Conservation (phyloP, 2,888 invertebrate species). For the Ophion costatus region DNA sequence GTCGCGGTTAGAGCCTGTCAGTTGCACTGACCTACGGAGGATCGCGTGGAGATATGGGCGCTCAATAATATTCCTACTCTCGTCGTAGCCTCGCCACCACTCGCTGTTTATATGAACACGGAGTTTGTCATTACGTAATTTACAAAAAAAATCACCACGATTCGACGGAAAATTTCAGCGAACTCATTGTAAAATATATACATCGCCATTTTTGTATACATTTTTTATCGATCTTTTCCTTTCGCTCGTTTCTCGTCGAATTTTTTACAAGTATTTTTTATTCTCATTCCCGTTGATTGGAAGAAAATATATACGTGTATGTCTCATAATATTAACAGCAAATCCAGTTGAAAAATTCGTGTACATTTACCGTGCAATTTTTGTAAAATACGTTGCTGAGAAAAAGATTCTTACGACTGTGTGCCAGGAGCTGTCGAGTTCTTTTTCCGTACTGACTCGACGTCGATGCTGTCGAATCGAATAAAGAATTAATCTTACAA, state of each 20-base stretch:
- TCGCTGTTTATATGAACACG: constrained; percentile 66
- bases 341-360: constrained; percentile 32
- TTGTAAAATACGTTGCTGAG: constrained; percentile 47
- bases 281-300: not conserved
- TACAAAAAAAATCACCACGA: not conserved
- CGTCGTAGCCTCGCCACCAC: constrained; percentile 63
- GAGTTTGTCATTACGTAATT: constrained; percentile 54
- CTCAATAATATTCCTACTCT: constrained; percentile 45
- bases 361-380: constrained; percentile 49
- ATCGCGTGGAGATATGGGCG: constrained; percentile 60
- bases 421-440: constrained; percentile 27
- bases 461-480: constrained; percentile 25
- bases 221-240: not conserved
- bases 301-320: constrained; percentile 33
- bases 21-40: constrained; percentile 84
- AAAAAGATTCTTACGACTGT: constrained; percentile 37
- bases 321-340: constrained; percentile 28
- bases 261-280: not conserved
- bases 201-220: constrained; percentile 1
- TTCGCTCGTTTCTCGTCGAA: not conserved
- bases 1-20: constrained; percentile 97
- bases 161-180: not conserved
- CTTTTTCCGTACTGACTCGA: constrained; percentile 30
- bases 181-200: constrained; percentile 25
- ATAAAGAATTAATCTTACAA: constrained; percentile 54